Percentiles rank a stretch among this genome's conserved stretches.
These are phyloP conservation scores for Theristus sp. DNA, from an alignment of 2,888 invertebrate genomes.

Conservation along the genomic window DNA sequence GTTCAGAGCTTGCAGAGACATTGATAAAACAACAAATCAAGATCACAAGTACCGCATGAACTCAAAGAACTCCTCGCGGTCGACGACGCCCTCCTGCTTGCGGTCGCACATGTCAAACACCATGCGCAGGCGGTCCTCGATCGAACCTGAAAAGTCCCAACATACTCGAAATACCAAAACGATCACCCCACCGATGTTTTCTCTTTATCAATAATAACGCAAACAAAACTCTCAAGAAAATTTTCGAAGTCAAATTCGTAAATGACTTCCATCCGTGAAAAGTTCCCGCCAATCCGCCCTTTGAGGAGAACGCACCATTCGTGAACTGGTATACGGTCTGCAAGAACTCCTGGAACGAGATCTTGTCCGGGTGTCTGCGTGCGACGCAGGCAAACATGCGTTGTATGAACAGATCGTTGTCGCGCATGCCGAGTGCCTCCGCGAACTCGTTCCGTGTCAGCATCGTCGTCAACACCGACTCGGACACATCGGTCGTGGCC, in stretches of 20 bases:
- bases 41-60: conserved; percentile 48
- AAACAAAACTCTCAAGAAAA: too few species aligned
- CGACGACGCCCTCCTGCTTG: conserved; percentile 77
- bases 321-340: conserved; percentile 56
- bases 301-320: conserved; percentile 9
- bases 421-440: conserved; percentile 79
- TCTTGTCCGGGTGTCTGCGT: conserved; percentile 58
- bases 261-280: too few species aligned
- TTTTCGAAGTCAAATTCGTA: too few species aligned
- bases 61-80: conserved; percentile 74
- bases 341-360: conserved; percentile 74
- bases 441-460: conserved; percentile 79
- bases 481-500: background rate
- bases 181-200: too few species aligned
- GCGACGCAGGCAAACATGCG: conserved; percentile 96
- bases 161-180: too few species aligned
- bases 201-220: background rate
- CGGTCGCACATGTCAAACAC: conserved; percentile 96
- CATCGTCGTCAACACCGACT: conserved; percentile 34
- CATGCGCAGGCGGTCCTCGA: conserved; percentile 36
- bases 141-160: background rate
- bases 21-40: background rate
- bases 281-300: too few species aligned
- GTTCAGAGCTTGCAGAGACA: too few species aligned
- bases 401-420: conserved; percentile 78